Evolutionary conservation across 2,888 invertebrate species (phyloP).

Genomic region (Eumerus sabulonum): DNA sequence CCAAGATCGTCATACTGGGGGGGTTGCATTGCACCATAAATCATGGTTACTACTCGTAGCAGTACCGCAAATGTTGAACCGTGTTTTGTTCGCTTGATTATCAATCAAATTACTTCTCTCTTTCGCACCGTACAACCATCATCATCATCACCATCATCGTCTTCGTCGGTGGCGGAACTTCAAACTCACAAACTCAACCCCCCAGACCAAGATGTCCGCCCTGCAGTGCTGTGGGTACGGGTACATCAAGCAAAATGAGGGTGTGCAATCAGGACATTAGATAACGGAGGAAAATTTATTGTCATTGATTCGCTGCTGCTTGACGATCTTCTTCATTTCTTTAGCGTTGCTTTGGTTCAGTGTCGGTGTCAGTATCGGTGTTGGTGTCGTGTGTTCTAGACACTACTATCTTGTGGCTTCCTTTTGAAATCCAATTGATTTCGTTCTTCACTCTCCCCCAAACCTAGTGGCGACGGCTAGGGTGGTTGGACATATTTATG

Average conservation of each 20-base stretch:
- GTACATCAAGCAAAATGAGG: slow-evolving; percentile 68
- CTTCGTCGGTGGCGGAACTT: background rate
- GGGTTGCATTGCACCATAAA: slow-evolving; percentile 62
- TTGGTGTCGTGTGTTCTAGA: too few species aligned
- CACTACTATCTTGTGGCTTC: slow-evolving; percentile 51
- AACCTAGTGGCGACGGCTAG: slow-evolving; percentile 11
- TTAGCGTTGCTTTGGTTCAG: slow-evolving; percentile 11
- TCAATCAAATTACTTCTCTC: slow-evolving; percentile 69
- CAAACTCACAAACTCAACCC: too few species aligned
- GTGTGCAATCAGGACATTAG: slow-evolving; percentile 69
- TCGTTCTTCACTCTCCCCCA: slow-evolving; percentile 26
- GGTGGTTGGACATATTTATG: slow-evolving; percentile 60
- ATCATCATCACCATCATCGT: slow-evolving; percentile 18
- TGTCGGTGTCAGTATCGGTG: too few species aligned
- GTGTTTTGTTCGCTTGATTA: slow-evolving; percentile 67
- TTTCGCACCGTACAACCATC: slow-evolving; percentile 54
- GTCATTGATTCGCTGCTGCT: slow-evolving; percentile 65
- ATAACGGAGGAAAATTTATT: slow-evolving; percentile 67
- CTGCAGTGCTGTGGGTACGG: slow-evolving; percentile 9
- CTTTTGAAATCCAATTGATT: slow-evolving; percentile 55
- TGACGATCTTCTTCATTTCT: slow-evolving; percentile 57
- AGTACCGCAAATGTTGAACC: slow-evolving; percentile 39
- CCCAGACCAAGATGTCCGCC: background rate
- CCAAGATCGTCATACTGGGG: slow-evolving; percentile 57
- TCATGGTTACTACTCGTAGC: slow-evolving; percentile 57